Evolutionary conservation across 1,140 invertebrate species (phyloP).

Genomic region (Leptopilina clavipes): DNA sequence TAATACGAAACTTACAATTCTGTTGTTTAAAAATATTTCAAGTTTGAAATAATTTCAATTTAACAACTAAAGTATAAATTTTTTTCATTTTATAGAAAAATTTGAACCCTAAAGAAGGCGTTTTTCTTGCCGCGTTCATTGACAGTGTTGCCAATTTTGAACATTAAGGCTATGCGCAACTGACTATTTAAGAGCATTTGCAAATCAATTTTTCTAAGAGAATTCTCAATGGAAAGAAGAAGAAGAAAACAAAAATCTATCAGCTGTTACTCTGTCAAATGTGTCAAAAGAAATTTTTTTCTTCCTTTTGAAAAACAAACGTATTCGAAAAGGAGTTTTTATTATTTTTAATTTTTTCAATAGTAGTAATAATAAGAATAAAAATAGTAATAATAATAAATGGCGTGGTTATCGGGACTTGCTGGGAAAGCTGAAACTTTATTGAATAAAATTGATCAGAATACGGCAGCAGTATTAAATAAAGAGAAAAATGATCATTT

Average conservation of each 20-base stretch:
- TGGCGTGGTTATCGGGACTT: slow-evolving; percentile 90
- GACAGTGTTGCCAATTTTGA: not conserved
- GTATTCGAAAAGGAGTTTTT: too few relatives aligned
- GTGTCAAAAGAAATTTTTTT: slow-evolving; percentile 6
- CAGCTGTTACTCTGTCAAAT: slow-evolving; percentile 13
- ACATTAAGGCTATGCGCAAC: not conserved
- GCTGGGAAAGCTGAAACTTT: slow-evolving; percentile 90
- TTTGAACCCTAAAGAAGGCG: not conserved
- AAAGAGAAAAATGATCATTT: slow-evolving; percentile 70
- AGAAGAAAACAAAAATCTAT: too few relatives aligned
- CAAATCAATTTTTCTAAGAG: not conserved
- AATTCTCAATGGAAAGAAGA: too few relatives aligned
- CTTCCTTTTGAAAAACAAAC: not conserved
- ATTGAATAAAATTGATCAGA: slow-evolving; percentile 89
- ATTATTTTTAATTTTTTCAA: too few relatives aligned
- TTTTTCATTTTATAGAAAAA: not conserved
- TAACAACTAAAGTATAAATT: too few relatives aligned
- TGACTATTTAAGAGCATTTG: not conserved
- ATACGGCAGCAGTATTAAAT: slow-evolving; percentile 84
- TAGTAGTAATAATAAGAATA: too few relatives aligned
- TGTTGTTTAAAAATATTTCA: too few relatives aligned
- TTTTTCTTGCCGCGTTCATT: not conserved
- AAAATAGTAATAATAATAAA: too few relatives aligned
- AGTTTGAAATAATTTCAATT: too few relatives aligned
- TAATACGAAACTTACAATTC: too few relatives aligned